Base-by-base conservation (phyloP, 35 echinoderm and acorn worm species). In the Amphiura filiformis region DNA sequence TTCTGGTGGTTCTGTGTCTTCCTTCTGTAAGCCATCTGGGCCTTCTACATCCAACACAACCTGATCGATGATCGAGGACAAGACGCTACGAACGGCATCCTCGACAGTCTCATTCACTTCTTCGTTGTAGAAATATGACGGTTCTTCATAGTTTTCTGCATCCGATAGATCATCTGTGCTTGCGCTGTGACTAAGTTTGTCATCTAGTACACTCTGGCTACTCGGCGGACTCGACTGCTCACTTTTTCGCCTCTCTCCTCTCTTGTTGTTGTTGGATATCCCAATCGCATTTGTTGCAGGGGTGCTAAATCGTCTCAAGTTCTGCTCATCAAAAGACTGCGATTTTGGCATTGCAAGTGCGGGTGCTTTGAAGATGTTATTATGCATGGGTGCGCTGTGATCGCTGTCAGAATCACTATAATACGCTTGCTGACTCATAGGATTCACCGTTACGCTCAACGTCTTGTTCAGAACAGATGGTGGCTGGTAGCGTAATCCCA, bases 71-170 rank as follows among this genome's bases (percentile, higher is more conserved):
- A 97, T 84, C 0, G 92, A 88, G 39, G 79, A 65, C 11, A 97
- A 78, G 38, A 97, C 87, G 52, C 92, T 75, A 40, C 93, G 80
- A 0, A 97, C 95, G 33, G 93, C 93, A 88, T 97, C 95, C 42
- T 97, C 95, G 26, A 93, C 76, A 0, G 91, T 91, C 39, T 97
- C 95, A 32, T 91, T 86, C 37, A 93, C 89, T 47, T 97, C 95
- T 87, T 97, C 95, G 39, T 97, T 97, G 86, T 94, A 97, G 20
- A 97, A 88, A 57, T 97, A 97, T 0, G 95, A 97, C 23, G 89
- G 95, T 64, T 97, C 95, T 32, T 93, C 95, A 1, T 82, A 92
- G 36, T 64, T 79, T 20, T 89, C 92, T 47, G 82, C 84, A 36
- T 81, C 92, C 39, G 92, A 93, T 0, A 96, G 78, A 64, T 96